phyloP scores from a whole-genome alignment of 2,888 invertebrate species.

The Caenorhabditis sp. region DNA sequence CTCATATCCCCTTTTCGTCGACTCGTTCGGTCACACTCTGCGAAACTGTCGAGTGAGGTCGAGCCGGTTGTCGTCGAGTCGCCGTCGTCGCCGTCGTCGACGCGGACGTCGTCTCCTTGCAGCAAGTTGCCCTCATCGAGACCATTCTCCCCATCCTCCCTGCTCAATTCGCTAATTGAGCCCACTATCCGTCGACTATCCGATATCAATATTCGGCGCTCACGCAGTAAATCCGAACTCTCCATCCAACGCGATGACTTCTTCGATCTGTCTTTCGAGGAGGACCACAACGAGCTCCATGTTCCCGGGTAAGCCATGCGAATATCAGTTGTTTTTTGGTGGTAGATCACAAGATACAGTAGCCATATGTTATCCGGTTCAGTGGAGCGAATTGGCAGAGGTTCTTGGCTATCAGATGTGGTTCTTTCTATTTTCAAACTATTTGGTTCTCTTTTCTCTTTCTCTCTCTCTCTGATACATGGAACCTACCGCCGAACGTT shows the following conservation, averaged over 20 bases:
- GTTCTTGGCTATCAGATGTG: too few species aligned
- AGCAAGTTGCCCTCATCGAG: constrained; percentile 12
- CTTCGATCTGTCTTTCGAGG: constrained; percentile 46
- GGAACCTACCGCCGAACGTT: too few species aligned
- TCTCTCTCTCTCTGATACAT: too few species aligned
- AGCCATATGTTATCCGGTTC: background rate
- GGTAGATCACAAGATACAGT: too few species aligned
- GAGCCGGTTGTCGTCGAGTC: background rate
- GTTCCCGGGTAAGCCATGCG: constrained; percentile 64
- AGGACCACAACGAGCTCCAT: constrained; percentile 59
- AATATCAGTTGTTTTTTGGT: too few species aligned
- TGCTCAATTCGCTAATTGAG: constrained; percentile 28
- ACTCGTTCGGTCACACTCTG: constrained; percentile 2
- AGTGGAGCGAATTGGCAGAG: background rate
- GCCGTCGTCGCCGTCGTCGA: constrained; percentile 2
- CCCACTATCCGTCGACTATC: constrained; percentile 45
- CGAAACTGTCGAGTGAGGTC: constrained; percentile 28
- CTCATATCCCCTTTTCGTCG: background rate
- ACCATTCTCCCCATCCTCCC: constrained; percentile 31
- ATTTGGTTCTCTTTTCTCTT: too few species aligned
- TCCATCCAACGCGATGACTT: constrained; percentile 51
- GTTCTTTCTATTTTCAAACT: too few species aligned
- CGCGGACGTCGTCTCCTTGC: constrained; percentile 1
- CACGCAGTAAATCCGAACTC: constrained; percentile 43
- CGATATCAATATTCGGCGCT: constrained; percentile 54